A percentile compares a stretch with the other conserved stretches of the same genome.
Evolutionary conservation across 2,113 vertebrate species (phyloP).

Genomic region (Dinomys branickii): DNA sequence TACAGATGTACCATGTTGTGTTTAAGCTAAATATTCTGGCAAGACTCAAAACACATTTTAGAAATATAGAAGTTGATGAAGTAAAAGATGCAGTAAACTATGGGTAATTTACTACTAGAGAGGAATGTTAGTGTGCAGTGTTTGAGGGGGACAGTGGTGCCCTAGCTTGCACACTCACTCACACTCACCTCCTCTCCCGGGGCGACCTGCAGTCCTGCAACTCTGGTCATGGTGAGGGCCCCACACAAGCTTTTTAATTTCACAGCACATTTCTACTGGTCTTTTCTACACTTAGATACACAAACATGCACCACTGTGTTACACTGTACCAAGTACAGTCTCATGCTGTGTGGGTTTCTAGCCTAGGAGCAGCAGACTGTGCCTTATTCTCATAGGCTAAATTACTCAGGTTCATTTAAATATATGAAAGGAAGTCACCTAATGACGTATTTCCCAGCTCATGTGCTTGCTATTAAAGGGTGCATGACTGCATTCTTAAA

Average conservation of each 20-base stretch:
- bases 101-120: not conserved
- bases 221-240: not conserved
- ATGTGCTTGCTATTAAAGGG: not conserved
- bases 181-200: not conserved
- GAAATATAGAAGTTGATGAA: not conserved
- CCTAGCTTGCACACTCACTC: not conserved
- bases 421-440: not conserved
- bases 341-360: too few relatives aligned
- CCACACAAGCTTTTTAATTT: not conserved
- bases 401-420: too few relatives aligned
- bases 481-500: not conserved
- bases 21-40: not conserved
- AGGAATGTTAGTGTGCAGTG: not conserved
- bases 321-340: not conserved
- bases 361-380: not conserved
- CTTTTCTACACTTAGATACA: not conserved
- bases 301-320: not conserved
- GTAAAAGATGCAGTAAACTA: not conserved
- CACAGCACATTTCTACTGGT: not conserved
- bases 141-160: not conserved
- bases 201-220: too few relatives aligned
- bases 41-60: not conserved
- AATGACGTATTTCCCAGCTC: not conserved
- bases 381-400: too few relatives aligned
- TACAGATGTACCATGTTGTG: not conserved